Conservation (phyloP, 2,113 vertebrate genomes). For the Semnornis frantzii region DNA sequence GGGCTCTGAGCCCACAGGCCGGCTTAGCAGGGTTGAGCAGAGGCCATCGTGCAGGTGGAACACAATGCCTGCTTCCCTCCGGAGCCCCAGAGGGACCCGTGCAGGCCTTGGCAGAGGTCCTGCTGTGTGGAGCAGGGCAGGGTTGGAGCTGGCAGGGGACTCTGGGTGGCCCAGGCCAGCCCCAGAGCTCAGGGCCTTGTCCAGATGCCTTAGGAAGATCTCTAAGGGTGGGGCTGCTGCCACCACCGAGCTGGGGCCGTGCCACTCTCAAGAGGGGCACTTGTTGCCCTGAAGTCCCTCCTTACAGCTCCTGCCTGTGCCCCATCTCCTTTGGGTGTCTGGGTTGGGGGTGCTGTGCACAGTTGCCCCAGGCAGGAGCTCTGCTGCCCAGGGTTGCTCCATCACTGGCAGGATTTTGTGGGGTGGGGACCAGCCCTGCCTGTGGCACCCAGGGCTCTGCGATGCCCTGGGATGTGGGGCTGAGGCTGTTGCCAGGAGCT, state of each 20-base stretch:
- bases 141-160: background rate
- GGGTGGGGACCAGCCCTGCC: background rate
- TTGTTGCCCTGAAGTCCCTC: background rate
- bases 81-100: background rate
- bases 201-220: background rate
- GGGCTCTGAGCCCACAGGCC: too few species aligned
- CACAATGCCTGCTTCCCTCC: background rate
- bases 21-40: background rate
- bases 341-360: accelerated
- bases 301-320: background rate
- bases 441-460: background rate
- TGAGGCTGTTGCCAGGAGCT: accelerated
- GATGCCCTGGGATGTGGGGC: background rate
- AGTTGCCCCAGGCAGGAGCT: background rate
- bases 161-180: background rate
- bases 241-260: background rate
- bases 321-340: accelerated
- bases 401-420: background rate
- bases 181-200: background rate
- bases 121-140: background rate
- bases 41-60: background rate
- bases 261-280: background rate
- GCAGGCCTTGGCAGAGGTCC: background rate
- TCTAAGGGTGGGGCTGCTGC: background rate
- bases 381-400: background rate